Percentiles rank a stretch among this genome's conserved stretches.
phyloP scores from a whole-genome alignment of 2,888 invertebrate genomes.

The Sinodicranocentrus sp. region DNA sequence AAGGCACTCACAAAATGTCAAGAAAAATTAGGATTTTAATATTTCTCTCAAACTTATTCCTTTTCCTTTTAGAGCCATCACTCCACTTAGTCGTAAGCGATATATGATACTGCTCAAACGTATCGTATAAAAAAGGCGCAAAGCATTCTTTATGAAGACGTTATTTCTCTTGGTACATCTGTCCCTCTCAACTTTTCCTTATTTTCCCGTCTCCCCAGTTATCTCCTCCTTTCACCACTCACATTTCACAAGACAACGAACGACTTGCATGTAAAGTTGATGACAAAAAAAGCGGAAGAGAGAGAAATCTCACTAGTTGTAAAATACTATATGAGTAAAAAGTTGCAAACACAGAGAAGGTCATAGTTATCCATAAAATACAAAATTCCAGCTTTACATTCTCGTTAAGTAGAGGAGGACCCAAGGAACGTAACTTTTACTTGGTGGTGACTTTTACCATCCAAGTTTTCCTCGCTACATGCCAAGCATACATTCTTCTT shows the following conservation, averaged over 20 bases:
- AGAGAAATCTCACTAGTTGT: background rate
- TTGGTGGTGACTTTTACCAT: too few species aligned
- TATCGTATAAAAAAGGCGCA: background rate
- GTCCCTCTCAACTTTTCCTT: background rate
- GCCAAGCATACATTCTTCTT: too few species aligned
- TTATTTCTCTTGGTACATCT: background rate
- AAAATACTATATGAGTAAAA: background rate
- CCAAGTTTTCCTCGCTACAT: too few species aligned
- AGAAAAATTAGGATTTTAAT: slow-evolving; percentile 58
- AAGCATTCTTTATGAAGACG: background rate
- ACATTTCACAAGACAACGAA: background rate
- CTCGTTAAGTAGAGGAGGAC: too few species aligned
- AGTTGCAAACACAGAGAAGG: background rate
- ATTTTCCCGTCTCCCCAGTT: background rate
- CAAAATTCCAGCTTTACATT: too few species aligned
- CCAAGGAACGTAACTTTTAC: too few species aligned
- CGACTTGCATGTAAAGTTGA: too few species aligned
- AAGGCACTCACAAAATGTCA: slow-evolving; percentile 42
- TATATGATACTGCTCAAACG: background rate
- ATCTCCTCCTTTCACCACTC: slow-evolving; percentile 2
- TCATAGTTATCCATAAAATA: background rate
- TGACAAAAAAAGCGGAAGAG: background rate
- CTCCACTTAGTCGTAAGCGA: too few species aligned
- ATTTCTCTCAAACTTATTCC: slow-evolving; percentile 26
- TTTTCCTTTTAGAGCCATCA: background rate